A percentile compares a stretch with the other conserved stretches of the same genome.
phyloP scores from a whole-genome alignment of 2,113 vertebrate genomes.

The Anser brachyrhynchus region DNA sequence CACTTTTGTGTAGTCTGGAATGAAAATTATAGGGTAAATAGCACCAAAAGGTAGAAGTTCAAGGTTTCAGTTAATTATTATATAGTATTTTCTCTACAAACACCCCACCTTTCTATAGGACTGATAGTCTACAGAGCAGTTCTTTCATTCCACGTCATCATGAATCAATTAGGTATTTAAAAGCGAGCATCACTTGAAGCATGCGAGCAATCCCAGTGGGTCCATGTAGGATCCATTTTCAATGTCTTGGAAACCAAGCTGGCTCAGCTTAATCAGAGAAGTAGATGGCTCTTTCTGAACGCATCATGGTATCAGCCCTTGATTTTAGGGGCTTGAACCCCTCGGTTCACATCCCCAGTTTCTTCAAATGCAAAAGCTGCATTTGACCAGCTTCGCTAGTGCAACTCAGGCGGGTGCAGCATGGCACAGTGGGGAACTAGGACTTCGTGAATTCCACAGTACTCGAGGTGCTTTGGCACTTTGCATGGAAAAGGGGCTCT shows the following conservation, averaged over 20 bases:
- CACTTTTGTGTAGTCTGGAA: conserved; percentile 16
- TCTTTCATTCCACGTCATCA: background rate
- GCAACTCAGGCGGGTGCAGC: background rate
- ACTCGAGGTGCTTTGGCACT: background rate
- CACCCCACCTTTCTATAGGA: background rate
- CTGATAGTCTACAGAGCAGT: background rate
- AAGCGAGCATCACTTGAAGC: background rate
- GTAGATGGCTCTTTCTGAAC: background rate
- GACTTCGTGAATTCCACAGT: background rate
- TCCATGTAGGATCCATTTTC: background rate
- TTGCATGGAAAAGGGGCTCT: background rate
- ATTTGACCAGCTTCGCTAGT: background rate
- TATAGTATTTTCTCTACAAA: conserved; percentile 4
- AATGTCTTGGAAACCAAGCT: background rate
- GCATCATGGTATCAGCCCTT: background rate
- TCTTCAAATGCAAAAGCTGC: background rate
- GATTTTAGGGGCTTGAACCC: background rate
- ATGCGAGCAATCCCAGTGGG: background rate
- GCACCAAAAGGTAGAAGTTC: conserved; percentile 11
- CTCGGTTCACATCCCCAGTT: background rate
- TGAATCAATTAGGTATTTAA: background rate
- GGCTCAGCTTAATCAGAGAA: background rate
- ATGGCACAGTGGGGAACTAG: background rate
- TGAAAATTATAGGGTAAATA: conserved; percentile 27
- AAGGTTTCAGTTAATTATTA: conserved; percentile 2